Conservation (phyloP, 2,113 vertebrate genomes). For the Oryzias woworae region DNA sequence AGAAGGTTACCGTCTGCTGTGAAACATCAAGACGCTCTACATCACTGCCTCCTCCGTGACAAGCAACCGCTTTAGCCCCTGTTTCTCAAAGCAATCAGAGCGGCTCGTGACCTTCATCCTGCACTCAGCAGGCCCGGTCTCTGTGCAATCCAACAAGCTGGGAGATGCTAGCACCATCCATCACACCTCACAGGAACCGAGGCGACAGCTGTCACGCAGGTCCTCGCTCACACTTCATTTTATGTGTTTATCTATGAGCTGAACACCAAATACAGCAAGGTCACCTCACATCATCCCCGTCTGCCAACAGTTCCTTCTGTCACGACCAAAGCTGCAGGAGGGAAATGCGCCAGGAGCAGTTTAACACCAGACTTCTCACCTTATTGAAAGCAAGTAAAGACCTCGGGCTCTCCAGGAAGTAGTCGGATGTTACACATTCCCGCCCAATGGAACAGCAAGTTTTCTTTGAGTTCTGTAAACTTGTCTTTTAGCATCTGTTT, state of each 20-base stretch:
- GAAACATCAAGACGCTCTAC: too few species aligned
- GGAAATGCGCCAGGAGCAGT: constrained; percentile 24
- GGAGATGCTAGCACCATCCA: constrained; percentile 53
- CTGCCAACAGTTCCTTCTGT: constrained; percentile 46
- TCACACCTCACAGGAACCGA: constrained; percentile 62
- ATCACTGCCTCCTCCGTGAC: too few species aligned
- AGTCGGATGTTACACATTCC: not conserved
- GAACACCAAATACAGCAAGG: constrained; percentile 57
- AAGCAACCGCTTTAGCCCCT: too few species aligned
- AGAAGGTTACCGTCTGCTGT: too few species aligned
- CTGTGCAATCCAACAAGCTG: constrained; percentile 27
- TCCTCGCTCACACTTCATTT: constrained; percentile 33
- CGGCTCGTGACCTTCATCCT: constrained; percentile 51
- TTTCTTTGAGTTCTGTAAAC: too few species aligned
- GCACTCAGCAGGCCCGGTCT: not conserved
- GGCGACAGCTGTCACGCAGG: constrained; percentile 40
- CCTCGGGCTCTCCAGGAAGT: not conserved
- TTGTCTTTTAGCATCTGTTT: too few species aligned
- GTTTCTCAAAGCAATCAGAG: too few species aligned
- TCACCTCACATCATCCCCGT: constrained; percentile 54
- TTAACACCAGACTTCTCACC: constrained; percentile 50
- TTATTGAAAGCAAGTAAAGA: constrained; percentile 18
- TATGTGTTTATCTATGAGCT: constrained; percentile 60
- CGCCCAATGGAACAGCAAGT: not conserved
- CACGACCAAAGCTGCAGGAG: not conserved